Base-by-base conservation (phyloP, 1,140 invertebrate genomes). In the Ylistrum balloti region DNA sequence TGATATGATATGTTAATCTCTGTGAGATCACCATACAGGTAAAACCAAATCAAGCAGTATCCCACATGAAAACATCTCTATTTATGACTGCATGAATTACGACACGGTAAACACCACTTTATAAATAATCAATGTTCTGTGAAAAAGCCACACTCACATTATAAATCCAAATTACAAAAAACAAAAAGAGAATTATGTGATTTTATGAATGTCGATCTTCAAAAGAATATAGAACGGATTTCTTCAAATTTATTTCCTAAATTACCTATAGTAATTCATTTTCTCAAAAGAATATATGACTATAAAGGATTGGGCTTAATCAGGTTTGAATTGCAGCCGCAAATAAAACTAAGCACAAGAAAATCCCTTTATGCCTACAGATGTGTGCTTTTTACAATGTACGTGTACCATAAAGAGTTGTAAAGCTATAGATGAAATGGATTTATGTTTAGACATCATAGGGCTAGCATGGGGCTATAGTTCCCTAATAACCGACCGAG, bases 381-480 rank as follows among this genome's bases (percentile, higher is more conserved):
- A 86, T 86, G 88, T 91, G 90, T 91, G 88, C 90, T 91, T 91
- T 91, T 91, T 91, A 91, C 90, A 89, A 89, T 87, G 89, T 89
- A 91, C 89, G 56, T 88, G 89, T 89, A 91, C 89, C 90, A 91
- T 91, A 91, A 91, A 91, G 41, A 88, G 90, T 86, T 88, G 89
- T 91, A 91, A 91, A 91, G 88, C 32, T 88, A 91, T 89, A 89
- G 88, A 89, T 91, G 89, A 87, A 74, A 74, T 74, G 89, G 41
- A 91, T 88, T 89, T 89, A 89, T 89, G 88, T 34, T 86, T 15
- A 13, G 28, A 89, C 86, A 85, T 86, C 86, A 85, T 86, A 89
- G 86, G 88, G n/a, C 41, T 38, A 89, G 20, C 13, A 38, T 38
- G 34, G 41, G 38, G 41, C 56, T 74, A 74, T 74, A 74, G 56